Evolutionary conservation across 2,113 vertebrate species (phyloP).

Genomic region (Ceyx melanurus): DNA sequence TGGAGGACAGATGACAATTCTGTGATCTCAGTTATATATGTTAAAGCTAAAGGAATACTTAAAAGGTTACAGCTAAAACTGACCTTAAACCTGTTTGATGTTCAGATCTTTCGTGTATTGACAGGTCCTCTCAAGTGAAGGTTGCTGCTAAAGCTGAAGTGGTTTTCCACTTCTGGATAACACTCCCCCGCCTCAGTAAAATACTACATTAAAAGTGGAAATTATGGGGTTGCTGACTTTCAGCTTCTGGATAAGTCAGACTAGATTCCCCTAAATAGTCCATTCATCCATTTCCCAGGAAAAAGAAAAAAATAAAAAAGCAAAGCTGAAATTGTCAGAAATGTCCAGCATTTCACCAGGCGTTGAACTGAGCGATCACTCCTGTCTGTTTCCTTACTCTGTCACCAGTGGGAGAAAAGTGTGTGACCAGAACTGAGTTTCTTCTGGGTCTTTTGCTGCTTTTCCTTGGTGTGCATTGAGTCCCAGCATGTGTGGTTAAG

Average conservation of each 20-base stretch:
- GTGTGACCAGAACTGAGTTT: not conserved
- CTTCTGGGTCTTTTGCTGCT: not conserved
- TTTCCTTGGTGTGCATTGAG: accelerated
- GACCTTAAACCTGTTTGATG: slow-evolving; percentile 44
- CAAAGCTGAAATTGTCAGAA: not conserved
- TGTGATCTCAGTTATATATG: not conserved
- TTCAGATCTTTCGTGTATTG: slow-evolving; percentile 33
- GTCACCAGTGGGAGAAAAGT: not conserved
- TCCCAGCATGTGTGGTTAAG: not conserved
- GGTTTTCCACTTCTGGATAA: not conserved
- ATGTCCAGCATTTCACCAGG: not conserved
- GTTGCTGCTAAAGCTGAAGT: not conserved
- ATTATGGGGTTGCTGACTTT: not conserved
- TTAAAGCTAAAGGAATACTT: slow-evolving; percentile 48
- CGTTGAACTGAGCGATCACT: accelerated
- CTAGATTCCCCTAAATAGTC: not conserved
- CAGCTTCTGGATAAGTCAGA: not conserved
- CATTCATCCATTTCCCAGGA: not conserved
- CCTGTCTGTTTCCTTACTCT: not conserved
- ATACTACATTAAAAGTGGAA: not conserved
- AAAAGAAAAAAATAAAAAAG: too few relatives aligned
- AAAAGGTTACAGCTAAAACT: slow-evolving; percentile 53
- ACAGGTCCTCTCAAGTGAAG: slow-evolving; percentile 53
- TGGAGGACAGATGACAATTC: not conserved
- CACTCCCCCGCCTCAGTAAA: not conserved